A percentile compares a stretch with the other conserved stretches of the same genome.
These are phyloP conservation scores for Aphyosemion australe DNA, from an alignment of 2,113 vertebrate species.

Conservation along the genomic window DNA sequence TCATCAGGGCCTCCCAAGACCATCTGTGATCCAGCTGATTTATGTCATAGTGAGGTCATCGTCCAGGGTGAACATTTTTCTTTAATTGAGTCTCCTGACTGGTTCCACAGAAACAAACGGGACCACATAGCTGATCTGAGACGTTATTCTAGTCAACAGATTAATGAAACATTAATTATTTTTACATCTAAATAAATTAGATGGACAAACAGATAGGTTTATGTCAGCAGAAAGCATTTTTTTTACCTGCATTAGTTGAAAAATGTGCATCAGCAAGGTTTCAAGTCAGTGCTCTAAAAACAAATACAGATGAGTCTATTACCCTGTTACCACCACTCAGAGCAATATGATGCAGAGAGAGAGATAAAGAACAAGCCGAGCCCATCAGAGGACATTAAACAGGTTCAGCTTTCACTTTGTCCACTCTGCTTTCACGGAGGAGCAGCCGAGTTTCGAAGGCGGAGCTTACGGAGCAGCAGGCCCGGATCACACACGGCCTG, in stretches of 20 bases:
- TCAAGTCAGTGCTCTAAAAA: slow-evolving; percentile 68
- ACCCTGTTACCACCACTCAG: slow-evolving; percentile 73
- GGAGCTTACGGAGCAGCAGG: slow-evolving; percentile 31
- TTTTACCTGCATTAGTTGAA: slow-evolving; percentile 52
- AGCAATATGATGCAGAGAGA: slow-evolving; percentile 56
- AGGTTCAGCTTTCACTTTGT: slow-evolving; percentile 39
- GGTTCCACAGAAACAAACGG: no score
- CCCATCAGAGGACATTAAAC: slow-evolving; percentile 75
- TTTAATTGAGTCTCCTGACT: no score
- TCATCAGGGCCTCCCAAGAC: no score
- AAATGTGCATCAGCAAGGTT: slow-evolving; percentile 64
- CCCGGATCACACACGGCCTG: slow-evolving; percentile 49
- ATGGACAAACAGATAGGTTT: slow-evolving; percentile 3
- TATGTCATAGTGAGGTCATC: no score
- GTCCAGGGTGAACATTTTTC: no score
- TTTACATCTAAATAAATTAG: slow-evolving; percentile 71
- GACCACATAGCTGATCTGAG: no score
- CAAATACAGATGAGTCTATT: slow-evolving; percentile 75
- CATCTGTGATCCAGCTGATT: no score
- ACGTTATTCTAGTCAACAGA: no score
- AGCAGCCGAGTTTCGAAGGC: slow-evolving; percentile 33
- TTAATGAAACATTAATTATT: no score
- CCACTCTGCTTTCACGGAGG: slow-evolving; percentile 48
- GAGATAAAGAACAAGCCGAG: slow-evolving; percentile 67
- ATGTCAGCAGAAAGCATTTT: slow-evolving; percentile 32